Percentiles rank a stretch among this genome's conserved stretches.
Evolutionary conservation across 2,113 vertebrate species (phyloP).

Genomic region (Aegithalos caudatus): DNA sequence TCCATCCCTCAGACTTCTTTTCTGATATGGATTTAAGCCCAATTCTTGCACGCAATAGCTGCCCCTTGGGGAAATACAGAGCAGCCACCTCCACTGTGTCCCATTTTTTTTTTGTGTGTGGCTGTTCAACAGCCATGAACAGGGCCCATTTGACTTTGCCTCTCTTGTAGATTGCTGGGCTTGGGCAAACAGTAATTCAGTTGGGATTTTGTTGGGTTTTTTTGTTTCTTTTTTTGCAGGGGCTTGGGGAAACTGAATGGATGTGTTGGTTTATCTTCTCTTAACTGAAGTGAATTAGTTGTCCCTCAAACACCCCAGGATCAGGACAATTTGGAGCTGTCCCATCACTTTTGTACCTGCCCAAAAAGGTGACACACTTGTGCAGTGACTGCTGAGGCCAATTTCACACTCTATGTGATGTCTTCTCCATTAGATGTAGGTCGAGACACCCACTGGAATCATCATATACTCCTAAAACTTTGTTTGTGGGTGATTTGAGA

Average conservation of each 20-base stretch:
- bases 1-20: not conserved
- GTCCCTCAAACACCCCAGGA: not conserved
- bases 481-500: not conserved
- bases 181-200: not conserved
- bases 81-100: not conserved
- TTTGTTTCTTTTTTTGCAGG: not conserved
- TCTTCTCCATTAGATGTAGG: not conserved
- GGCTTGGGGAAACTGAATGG: not conserved
- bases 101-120: too few relatives aligned
- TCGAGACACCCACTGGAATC: not conserved
- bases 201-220: not conserved
- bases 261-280: not conserved
- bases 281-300: not conserved
- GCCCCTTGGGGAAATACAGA: not conserved
- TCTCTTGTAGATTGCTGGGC: not conserved
- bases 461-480: not conserved
- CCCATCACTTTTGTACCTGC: not conserved
- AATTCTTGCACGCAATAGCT: not conserved
- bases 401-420: not conserved
- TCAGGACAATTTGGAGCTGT: not conserved
- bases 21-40: not conserved
- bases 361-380: accelerated
- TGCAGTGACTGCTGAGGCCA: not conserved
- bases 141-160: not conserved
- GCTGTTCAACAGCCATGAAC: too few relatives aligned